These are phyloP conservation scores for Eptesicus fuscus DNA, from an alignment of 2,113 vertebrate genomes.

Conservation along the genomic window DNA sequence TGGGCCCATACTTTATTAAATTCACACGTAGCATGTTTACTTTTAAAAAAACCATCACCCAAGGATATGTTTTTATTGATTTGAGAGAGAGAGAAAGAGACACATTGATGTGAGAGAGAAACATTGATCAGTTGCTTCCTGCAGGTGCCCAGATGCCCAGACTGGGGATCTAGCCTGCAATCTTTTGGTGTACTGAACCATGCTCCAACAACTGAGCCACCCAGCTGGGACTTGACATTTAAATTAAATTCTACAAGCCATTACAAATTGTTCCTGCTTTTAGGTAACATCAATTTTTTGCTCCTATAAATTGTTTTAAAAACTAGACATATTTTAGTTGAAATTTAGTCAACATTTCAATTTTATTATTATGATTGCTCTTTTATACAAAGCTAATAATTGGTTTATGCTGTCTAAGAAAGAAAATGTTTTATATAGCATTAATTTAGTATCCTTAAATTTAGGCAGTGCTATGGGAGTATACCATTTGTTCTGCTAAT, in stretches of 20 bases:
- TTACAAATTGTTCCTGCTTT: not conserved
- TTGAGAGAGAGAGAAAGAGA: not conserved
- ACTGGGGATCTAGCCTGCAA: not conserved
- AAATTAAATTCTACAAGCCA: not conserved
- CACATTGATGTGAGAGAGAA: not conserved
- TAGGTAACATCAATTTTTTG: not conserved
- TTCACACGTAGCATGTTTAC: not conserved
- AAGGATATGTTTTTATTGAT: not conserved
- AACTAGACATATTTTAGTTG: not conserved
- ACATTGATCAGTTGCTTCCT: not conserved
- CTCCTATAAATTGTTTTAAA: not conserved
- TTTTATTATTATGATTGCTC: not conserved
- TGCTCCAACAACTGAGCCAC: not conserved
- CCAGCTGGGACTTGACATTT: not conserved
- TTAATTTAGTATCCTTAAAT: not conserved
- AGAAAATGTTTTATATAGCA: not conserved
- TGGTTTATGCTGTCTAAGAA: not conserved
- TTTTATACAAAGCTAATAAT: not conserved
- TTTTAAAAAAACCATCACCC: not conserved
- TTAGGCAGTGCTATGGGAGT: not conserved
- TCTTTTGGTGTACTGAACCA: not conserved
- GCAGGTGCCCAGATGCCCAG: not conserved
- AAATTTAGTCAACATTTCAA: not conserved
- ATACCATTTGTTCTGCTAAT: not conserved
- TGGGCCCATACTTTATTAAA: not conserved